Conservation (phyloP, 2,797 vertebrate species). For the Perodicticus potto region DNA sequence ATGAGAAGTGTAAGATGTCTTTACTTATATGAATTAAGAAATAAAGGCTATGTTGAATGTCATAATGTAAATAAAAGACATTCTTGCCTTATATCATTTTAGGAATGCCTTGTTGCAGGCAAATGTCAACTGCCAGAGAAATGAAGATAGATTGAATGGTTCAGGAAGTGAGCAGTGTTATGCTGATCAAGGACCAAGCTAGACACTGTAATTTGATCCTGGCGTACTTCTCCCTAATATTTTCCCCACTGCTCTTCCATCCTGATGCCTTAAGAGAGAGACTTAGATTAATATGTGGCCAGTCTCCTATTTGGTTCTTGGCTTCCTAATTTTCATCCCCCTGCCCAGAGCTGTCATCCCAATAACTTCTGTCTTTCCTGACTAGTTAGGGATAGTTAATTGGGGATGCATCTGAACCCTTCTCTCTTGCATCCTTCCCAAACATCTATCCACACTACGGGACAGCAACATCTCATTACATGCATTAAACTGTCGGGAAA, state of each 20-base stretch:
- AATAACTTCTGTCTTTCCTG: constrained; percentile 22
- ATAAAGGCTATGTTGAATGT: constrained; percentile 65
- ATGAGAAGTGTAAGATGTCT: constrained; percentile 63
- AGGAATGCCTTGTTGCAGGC: constrained; percentile 60
- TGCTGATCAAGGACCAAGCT: constrained; percentile 26
- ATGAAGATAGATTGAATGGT: constrained; percentile 66
- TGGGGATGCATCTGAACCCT: not conserved
- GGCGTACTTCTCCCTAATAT: not conserved
- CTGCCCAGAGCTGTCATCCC: not conserved
- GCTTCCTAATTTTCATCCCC: constrained; percentile 25
- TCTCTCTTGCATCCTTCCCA: not conserved
- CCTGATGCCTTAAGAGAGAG: not conserved
- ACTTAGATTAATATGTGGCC: not conserved
- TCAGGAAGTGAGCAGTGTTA: constrained; percentile 49
- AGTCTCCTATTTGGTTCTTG: constrained; percentile 4
- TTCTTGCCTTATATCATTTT: constrained; percentile 52
- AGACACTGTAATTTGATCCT: constrained; percentile 15
- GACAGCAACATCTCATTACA: not conserved
- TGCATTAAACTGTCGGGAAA: not conserved
- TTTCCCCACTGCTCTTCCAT: not conserved
- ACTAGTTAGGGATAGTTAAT: not conserved
- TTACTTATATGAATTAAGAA: constrained; percentile 71
- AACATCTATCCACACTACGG: not conserved
- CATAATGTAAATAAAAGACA: constrained; percentile 71
- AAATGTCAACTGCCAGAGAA: constrained; percentile 61